Base-by-base conservation (phyloP, 2,113 vertebrate species). In the Morphnarchus princeps region DNA sequence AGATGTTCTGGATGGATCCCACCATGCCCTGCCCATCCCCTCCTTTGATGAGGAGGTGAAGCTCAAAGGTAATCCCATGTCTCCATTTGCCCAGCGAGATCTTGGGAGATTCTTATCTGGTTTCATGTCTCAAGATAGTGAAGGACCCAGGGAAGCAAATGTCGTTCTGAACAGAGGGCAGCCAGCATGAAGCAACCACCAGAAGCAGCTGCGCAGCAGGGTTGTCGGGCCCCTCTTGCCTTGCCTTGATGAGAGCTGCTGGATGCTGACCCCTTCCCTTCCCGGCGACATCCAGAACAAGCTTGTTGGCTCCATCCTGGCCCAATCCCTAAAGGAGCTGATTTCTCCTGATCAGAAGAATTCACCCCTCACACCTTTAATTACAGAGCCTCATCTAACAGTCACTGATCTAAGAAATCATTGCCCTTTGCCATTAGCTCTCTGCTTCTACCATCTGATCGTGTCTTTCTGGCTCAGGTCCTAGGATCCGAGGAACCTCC, bases 1-100 rank as follows among this genome's bases (percentile, higher is more conserved):
- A 99, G 94, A 98, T 99, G 99, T 99, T 99, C 96, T 82, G 18
- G 11, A 94, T 99, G 98, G 99, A 99, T 82, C 98, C 99, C 90
- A 98, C 97, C 0, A 96, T 99, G 58, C 99, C 99, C 25, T 54
- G 50, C 50, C 26, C 99, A 99, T 0, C 4, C 99, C 45, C 98
- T 52, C 98, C 76, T 99, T 99, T 63, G 93, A 98, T 52, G 94
- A 97, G 40, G 93, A 98, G 98, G 98, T 99, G 67, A 96, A 50
- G 49, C 62, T 92, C 58, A 67, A 43, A 66, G 29, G 26, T 3
- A 7, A 16, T 49, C 13, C 13, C 13, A 1, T 10, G 10, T 19
- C 17, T 95, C 38, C 13, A 5, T 36, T 42, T 42, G 22, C 21
- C 42, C 40, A 57, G 20, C 11, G 13, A 17, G 3, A 61, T 26